Percentiles rank a stretch among this genome's conserved stretches.
phyloP scores from a whole-genome alignment of 2,113 vertebrate genomes.

The Scytalopus superciliaris region DNA sequence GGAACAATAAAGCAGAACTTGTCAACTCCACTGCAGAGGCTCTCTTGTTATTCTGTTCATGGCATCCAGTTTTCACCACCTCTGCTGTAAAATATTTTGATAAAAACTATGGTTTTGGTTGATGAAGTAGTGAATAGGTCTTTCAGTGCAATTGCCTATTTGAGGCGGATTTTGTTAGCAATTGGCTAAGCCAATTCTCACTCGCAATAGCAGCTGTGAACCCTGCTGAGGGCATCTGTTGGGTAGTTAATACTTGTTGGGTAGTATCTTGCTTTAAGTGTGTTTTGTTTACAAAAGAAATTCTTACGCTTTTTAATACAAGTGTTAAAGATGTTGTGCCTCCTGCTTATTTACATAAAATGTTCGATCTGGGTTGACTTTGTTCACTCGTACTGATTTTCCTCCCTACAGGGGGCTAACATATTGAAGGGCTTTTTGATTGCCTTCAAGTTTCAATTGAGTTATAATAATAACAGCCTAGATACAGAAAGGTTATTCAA shows the following conservation, averaged over 20 bases:
- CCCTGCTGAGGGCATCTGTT: conserved; percentile 68
- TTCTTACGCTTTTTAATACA: conserved; percentile 25
- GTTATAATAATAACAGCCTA: conserved; percentile 12
- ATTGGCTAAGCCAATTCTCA: conserved; percentile 45
- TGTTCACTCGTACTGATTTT: conserved; percentile 40
- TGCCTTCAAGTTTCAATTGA: conserved; percentile 46
- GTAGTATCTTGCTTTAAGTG: conserved; percentile 9
- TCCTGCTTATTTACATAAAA: conserved; percentile 59
- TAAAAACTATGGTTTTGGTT: not conserved
- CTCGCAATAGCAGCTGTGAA: conserved; percentile 48
- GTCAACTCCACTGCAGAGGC: not conserved
- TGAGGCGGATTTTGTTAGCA: conserved; percentile 10
- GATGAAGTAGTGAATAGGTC: conserved; percentile 23
- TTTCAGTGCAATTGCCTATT: not conserved
- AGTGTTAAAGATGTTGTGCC: conserved; percentile 18
- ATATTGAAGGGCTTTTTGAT: conserved; percentile 11
- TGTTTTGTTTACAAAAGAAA: conserved; percentile 60
- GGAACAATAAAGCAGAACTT: not conserved
- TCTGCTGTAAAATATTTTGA: conserved; percentile 3
- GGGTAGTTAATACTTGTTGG: conserved; percentile 44
- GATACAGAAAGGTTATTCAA: conserved; percentile 36
- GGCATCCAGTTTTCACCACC: not conserved
- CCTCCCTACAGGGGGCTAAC: conserved; percentile 38
- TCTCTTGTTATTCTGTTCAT: not conserved
- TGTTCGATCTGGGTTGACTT: not conserved